A percentile compares a stretch with the other conserved stretches of the same genome.
Evolutionary conservation across 2,113 vertebrate genomes (phyloP).

Genomic region (Panurus biarmicus): DNA sequence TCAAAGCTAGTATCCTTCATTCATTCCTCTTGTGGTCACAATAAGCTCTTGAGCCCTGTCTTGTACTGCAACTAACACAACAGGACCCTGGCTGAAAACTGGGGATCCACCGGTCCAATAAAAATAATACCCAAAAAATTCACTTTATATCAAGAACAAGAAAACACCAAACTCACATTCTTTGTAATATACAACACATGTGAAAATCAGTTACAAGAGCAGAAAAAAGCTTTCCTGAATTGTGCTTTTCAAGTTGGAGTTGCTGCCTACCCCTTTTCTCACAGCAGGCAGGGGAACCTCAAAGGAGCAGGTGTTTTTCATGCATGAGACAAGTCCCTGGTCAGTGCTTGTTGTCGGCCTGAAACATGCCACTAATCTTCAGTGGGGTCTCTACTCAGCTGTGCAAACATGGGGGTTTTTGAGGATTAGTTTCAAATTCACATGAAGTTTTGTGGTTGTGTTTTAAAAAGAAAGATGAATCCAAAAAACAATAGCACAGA

Average conservation of each 20-base stretch:
- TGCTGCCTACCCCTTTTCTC: neutral
- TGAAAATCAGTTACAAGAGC: neutral
- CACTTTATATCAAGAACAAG: neutral
- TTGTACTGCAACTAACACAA: neutral
- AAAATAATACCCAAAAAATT: neutral
- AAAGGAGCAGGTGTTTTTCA: conserved; percentile 35
- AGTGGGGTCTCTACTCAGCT: conserved; percentile 32
- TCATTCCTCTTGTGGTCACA: neutral
- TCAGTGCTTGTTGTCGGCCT: neutral
- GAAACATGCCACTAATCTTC: conserved; percentile 19
- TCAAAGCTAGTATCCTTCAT: neutral
- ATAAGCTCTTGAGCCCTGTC: neutral
- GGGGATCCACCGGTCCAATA: neutral
- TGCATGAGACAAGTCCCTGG: neutral
- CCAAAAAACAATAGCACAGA: neutral
- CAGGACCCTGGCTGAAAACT: neutral
- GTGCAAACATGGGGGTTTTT: conserved; percentile 20
- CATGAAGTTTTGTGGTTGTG: neutral
- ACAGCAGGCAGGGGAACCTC: conserved; percentile 8
- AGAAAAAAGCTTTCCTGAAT: neutral
- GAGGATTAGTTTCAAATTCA: conserved; percentile 41
- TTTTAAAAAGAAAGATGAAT: conserved; percentile 32
- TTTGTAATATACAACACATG: conserved; percentile 7
- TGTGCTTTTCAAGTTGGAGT: neutral
- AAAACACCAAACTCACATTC: neutral